Evolutionary conservation across 2,888 invertebrate species (phyloP).

Genomic region (Polyploca ridens): DNA sequence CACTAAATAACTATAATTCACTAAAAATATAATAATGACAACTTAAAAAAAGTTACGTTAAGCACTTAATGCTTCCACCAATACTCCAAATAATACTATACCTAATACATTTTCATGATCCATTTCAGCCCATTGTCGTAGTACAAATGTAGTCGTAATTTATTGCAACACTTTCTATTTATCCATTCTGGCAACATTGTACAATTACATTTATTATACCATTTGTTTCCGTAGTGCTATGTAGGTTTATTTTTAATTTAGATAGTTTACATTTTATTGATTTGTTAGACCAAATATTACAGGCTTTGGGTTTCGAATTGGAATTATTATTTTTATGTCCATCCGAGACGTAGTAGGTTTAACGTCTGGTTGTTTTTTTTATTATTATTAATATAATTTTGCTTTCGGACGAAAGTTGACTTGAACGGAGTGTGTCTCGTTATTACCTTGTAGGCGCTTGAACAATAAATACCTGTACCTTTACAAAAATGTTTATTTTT

Average conservation of each 20-base stretch:
- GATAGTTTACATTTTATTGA: constrained; percentile 21
- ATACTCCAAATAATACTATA: background rate
- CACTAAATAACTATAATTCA: too few species aligned
- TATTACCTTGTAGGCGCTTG: constrained; percentile 79
- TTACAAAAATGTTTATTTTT: constrained; percentile 59
- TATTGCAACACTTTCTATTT: constrained; percentile 18
- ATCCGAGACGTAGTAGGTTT: constrained; percentile 57
- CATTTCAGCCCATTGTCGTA: constrained; percentile 28
- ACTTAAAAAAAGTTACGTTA: too few species aligned
- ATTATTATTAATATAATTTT: constrained; percentile 46
- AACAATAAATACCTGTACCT: constrained; percentile 83
- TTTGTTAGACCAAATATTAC: constrained; percentile 48
- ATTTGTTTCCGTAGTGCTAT: constrained; percentile 31
- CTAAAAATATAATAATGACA: too few species aligned
- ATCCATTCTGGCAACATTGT: constrained; percentile 21
- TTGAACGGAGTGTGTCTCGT: constrained; percentile 71
- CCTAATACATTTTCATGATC: background rate
- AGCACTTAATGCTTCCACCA: constrained; percentile 10
- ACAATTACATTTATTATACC: constrained; percentile 20
- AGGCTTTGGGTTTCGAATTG: constrained; percentile 66
- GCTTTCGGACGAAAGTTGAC: constrained; percentile 64
- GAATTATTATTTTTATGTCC: constrained; percentile 48
- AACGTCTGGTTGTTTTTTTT: constrained; percentile 65
- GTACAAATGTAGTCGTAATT: constrained; percentile 15
- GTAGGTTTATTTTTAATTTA: constrained; percentile 35